phyloP scores from a whole-genome alignment of 2,888 invertebrate species.

The Cryptocephalus primarius region DNA sequence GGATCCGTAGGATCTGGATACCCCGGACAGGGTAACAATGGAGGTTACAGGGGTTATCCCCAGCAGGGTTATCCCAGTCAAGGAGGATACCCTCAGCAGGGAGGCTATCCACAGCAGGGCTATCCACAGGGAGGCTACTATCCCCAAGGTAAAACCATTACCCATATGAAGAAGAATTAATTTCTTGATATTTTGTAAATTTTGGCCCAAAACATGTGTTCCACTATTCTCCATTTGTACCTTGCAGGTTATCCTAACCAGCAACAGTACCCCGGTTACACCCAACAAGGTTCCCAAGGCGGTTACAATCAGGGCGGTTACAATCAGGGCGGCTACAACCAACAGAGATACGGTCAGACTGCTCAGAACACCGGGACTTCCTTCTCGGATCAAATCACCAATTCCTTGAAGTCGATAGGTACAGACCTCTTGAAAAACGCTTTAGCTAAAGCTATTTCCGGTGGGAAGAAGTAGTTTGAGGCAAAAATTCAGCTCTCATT shows the following conservation, averaged over 20 bases:
- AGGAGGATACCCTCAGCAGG: conserved; percentile 14
- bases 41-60: conserved; percentile 1
- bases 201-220: too few species aligned
- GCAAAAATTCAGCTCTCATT: background rate
- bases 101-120: conserved; percentile 17
- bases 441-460: conserved; percentile 20
- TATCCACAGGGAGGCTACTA: conserved; percentile 17
- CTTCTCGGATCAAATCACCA: conserved; percentile 29
- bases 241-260: too few species aligned
- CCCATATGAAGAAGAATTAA: background rate
- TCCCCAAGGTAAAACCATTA: conserved; percentile 6
- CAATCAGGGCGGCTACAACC: conserved; percentile 8
- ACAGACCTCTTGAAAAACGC: conserved; percentile 32
- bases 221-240: too few species aligned
- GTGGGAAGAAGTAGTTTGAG: conserved; percentile 6
- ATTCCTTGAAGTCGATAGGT: conserved; percentile 33
- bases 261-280: background rate
- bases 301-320: conserved; percentile 17
- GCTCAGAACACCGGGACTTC: conserved; percentile 20
- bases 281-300: conserved; percentile 14
- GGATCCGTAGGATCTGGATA: conserved; percentile 32
- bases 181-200: too few species aligned
- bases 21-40: conserved; percentile 15
- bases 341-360: conserved; percentile 12
- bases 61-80: conserved; percentile 3